Evolutionary conservation across 2,797 vertebrate species (phyloP), one percentile per base, ranked within the genome.

Genomic region (Rallus crepitans): DNA sequence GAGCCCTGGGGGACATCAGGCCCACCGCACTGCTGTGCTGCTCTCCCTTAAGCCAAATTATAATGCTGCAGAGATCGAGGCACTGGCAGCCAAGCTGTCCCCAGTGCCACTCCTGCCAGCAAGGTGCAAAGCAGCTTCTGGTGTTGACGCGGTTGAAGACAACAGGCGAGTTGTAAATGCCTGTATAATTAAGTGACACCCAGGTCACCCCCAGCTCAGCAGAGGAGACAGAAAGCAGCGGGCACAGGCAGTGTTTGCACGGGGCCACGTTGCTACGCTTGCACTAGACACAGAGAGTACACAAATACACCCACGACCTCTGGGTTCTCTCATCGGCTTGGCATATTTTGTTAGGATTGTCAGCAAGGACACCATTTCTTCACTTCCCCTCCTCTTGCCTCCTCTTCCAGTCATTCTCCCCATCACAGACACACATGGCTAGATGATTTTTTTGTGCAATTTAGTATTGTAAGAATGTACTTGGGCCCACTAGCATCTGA

Each of bases 71-170:
- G 45, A 47, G 18, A 4, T 8, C 13, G 39, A 25, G 19, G 33
- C 3, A 5, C 11, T 17, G 33, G 59, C 13, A 59, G 47, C 52
- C 60, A 61, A 20, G 2, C 18, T 47, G 16, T 12, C 16, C 55
- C 60, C 48, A 28, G 39, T 1, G 5, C 68, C 85, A 63, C 20
- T 82, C 70, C 69, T 42, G 28, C 42, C 86, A 47, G 57, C 59
- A 15, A 52, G 20, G 48, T 20, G 23, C 59, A 77, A 59, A 73
- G 47, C 23, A 50, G 28, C 73, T 61, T 33, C 77, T 61, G 73
- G 23, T 27, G 11, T 6, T 9, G 3, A 16, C 0, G 0, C 2
- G 33, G 37, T 13, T 21, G 8, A 60, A 69, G 35, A 52, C 42
- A 66, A 7, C 57, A 66, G 57, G 27, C 9, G 42, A 33, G 60